Evolutionary conservation across 2,113 vertebrate genomes (phyloP).

Genomic region (Cisticola juncidis): DNA sequence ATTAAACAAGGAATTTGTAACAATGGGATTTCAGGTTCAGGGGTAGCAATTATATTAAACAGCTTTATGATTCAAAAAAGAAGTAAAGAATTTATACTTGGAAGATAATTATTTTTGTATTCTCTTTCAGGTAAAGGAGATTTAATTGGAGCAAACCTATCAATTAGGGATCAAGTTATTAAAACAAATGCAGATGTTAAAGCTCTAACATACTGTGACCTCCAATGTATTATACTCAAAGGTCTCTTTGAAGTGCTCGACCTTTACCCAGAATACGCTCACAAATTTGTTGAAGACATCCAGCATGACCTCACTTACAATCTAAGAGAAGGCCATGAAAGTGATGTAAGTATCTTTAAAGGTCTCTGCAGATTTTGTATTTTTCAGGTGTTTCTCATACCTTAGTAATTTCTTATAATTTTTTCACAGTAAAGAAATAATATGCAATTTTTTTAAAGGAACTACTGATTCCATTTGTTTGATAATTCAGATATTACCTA

Average conservation of each 20-base stretch:
- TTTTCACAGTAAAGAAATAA: not conserved
- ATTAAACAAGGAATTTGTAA: not conserved
- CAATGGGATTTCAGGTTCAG: not conserved
- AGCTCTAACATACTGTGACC: constrained; percentile 94
- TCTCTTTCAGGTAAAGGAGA: constrained; percentile 89
- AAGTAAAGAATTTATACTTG: not conserved
- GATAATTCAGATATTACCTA: not conserved
- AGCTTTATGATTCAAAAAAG: not conserved
- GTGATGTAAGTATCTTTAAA: constrained; percentile 82
- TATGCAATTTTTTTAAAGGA: not conserved
- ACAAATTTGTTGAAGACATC: constrained; percentile 91
- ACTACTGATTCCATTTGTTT: not conserved
- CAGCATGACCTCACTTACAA: constrained; percentile 96
- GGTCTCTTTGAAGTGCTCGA: constrained; percentile 93
- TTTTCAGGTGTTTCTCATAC: not conserved
- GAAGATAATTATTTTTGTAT: not conserved
- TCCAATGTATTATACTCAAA: constrained; percentile 92
- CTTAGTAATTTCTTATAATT: not conserved
- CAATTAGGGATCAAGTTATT: constrained; percentile 90
- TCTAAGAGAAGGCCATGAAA: constrained; percentile 92
- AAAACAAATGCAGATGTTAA: constrained; percentile 97
- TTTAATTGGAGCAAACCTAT: constrained; percentile 92
- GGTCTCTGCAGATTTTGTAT: not conserved
- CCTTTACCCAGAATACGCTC: constrained; percentile 93
- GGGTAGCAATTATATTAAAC: not conserved